Base-by-base conservation (phyloP, 35 echinoderm and acorn worm genomes). In the Stichopus chloronotus region DNA sequence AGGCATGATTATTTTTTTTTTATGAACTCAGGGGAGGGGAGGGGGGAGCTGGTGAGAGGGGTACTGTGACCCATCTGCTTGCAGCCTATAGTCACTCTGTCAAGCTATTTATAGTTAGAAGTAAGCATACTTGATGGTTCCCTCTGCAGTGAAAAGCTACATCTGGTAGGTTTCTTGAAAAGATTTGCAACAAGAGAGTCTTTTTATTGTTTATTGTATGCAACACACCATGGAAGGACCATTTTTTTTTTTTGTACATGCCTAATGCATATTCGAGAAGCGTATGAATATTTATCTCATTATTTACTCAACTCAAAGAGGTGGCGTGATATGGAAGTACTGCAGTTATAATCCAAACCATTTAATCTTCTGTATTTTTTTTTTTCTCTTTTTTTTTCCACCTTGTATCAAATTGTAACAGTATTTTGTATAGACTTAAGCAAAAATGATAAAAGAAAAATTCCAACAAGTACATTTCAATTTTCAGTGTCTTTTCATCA, bases 341-440 rank as follows among this genome's bases (percentile, higher is more conserved):
- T 74, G 69, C 69, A 74, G 69, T 24, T 61, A 43, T 74, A 74
- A 74, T 74, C 69, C 69, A 74, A 74, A 74, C 69, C 69, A 74
- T 74, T 74, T 65, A 43, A 65, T 65, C 61, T 55, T 78, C 22
- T 85, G 17, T 78, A 85, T 59, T 56, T 85, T 58, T 53, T 83
- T 11, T 58, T 85, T 85, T 85, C 58, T 0, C 22, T 74, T 65
- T 65, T 65, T 65, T 65, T 83, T 85, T 85, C 55, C 82, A 85
- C 82, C 82, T 85, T 85, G 82, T 85, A 85, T 85, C 82, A 59
- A 85, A 58, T 25, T 85, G 82, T 85, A 85, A 85, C 82, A 85
- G 82, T 85, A 85, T 85, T 85, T 85, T 85, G 82, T 85, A 85
- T 85, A 85, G 56, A 85, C 19, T 85, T 85, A 85, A 85, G 82